Conservation (phyloP, 2,888 invertebrate species). For the Aspidapion aeneum region DNA sequence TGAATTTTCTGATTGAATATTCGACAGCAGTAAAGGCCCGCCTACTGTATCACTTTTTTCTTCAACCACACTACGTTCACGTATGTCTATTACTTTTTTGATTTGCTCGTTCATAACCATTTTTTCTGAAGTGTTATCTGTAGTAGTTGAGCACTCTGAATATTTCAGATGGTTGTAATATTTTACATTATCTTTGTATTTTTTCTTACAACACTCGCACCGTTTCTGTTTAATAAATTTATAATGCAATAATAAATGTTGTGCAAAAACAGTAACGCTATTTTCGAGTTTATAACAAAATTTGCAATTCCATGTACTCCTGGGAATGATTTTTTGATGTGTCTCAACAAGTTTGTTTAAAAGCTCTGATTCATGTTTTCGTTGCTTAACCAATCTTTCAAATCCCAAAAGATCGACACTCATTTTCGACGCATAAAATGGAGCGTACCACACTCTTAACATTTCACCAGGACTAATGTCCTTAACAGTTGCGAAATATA, state of each 20-base stretch:
- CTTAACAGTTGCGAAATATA: constrained; percentile 48
- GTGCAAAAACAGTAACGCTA: constrained; percentile 45
- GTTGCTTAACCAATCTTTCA: constrained; percentile 8
- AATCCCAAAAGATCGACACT: constrained; percentile 30
- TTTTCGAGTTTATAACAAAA: constrained; percentile 46
- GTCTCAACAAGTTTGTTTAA: constrained; percentile 32
- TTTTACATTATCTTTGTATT: constrained; percentile 27
- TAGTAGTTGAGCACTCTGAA: not conserved
- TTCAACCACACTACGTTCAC: too few species aligned
- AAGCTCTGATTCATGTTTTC: constrained; percentile 12
- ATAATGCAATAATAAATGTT: constrained; percentile 48
- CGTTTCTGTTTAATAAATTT: constrained; percentile 33
- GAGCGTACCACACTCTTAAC: constrained; percentile 58
- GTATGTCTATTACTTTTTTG: not conserved
- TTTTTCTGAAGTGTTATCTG: constrained; percentile 1
- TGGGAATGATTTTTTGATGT: constrained; percentile 40
- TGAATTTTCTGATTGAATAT: constrained; percentile 36
- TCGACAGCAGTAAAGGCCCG: constrained; percentile 40
- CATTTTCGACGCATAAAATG: constrained; percentile 55
- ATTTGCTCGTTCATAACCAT: not conserved
- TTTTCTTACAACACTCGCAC: constrained; percentile 38
- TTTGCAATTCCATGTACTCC: constrained; percentile 48
- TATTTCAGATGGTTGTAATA: not conserved
- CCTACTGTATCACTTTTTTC: constrained; percentile 35
- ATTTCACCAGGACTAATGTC: constrained; percentile 50